Evolutionary conservation across 1,140 invertebrate genomes (phyloP).

Genomic region (Trinorchestia longiramus): DNA sequence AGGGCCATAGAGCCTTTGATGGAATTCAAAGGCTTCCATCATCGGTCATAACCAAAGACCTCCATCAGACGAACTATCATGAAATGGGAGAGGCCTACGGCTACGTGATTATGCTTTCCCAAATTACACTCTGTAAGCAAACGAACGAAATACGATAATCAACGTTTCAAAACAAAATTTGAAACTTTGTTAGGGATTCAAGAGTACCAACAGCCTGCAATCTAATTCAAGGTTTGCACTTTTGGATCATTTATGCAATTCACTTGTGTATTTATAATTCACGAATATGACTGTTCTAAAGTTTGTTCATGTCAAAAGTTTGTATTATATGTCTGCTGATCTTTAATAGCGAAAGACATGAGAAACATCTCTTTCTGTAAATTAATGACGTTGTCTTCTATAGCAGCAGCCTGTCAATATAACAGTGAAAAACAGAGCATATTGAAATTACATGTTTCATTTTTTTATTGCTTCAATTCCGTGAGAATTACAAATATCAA

Average conservation of each 20-base stretch:
- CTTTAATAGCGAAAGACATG: not conserved
- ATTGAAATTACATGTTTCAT: not conserved
- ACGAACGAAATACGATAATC: not conserved
- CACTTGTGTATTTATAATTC: not conserved
- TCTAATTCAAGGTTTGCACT: not conserved
- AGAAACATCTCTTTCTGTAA: not conserved
- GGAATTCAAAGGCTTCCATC: constrained; percentile 24
- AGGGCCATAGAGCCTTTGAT: constrained; percentile 25
- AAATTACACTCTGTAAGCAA: not conserved
- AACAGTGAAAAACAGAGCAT: not conserved
- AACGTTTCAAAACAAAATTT: not conserved
- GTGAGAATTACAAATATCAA: not conserved
- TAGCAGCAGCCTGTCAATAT: not conserved
- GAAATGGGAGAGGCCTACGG: not conserved
- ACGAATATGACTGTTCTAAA: not conserved
- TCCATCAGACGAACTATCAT: constrained; percentile 28
- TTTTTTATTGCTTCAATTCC: not conserved
- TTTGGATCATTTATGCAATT: not conserved
- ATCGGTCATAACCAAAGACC: constrained; percentile 27
- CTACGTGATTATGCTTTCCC: not conserved
- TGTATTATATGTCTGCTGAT: not conserved
- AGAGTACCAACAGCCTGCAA: not conserved
- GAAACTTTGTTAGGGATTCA: not conserved
- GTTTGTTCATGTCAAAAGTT: not conserved
- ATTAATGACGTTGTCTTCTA: no score